Conservation (phyloP, 2,888 invertebrate species). For the Athalia circularis region DNA sequence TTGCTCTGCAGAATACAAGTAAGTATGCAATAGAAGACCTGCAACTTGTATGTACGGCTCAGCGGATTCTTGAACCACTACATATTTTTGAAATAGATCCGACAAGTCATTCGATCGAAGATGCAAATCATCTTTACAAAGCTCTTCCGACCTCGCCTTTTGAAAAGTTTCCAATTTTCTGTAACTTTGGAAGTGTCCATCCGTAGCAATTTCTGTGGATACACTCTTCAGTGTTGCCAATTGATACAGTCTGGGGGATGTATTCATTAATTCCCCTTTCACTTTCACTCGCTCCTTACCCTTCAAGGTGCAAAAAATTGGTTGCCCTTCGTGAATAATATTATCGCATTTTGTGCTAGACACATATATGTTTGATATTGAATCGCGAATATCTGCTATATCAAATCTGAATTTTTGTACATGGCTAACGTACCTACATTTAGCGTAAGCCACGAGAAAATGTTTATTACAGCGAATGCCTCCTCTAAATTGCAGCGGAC, state of each 20-base stretch:
- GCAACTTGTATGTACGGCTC: constrained; percentile 32
- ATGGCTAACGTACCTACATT: constrained; percentile 29
- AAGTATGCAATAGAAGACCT: constrained; percentile 15
- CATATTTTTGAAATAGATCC: constrained; percentile 30
- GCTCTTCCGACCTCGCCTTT: constrained; percentile 36
- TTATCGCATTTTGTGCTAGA: constrained; percentile 7
- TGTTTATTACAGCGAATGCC: not conserved
- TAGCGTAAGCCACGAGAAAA: constrained; percentile 26
- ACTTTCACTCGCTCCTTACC: constrained; percentile 26
- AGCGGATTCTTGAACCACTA: not conserved
- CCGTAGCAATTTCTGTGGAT: constrained; percentile 28
- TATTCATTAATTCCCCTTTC: not conserved
- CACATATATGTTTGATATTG: constrained; percentile 34
- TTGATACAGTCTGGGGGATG: constrained; percentile 33
- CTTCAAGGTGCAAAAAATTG: constrained; percentile 26
- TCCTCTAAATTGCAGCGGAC: constrained; percentile 10
- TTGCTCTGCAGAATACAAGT: constrained; percentile 42
- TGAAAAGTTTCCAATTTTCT: constrained; percentile 1
- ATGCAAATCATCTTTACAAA: constrained; percentile 2
- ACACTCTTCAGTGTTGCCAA: constrained; percentile 17
- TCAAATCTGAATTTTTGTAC: constrained; percentile 1
- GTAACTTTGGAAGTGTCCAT: constrained; percentile 43
- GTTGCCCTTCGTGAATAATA: constrained; percentile 30
- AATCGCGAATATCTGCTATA: not conserved
- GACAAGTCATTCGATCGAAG: constrained; percentile 34